A percentile compares a stretch with the other conserved stretches of the same genome.
Evolutionary conservation across 2,797 vertebrate species (phyloP).

Genomic region (Sebastes miniatus): DNA sequence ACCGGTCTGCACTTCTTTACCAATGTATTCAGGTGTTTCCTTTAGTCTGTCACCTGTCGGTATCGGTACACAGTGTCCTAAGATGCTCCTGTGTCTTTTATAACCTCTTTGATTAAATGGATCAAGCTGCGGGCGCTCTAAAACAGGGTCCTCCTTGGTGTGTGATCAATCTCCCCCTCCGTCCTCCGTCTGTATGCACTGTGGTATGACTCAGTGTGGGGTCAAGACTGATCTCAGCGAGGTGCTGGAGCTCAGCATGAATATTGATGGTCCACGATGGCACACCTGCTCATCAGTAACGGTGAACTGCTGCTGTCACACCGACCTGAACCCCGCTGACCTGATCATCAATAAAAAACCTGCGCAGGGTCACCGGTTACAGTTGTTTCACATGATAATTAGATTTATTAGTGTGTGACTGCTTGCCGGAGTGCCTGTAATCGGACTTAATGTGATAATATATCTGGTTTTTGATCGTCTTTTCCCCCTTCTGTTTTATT

Average conservation of each 20-base stretch:
- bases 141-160: slow-evolving; percentile 34
- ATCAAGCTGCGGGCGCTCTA: slow-evolving; percentile 32
- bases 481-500: background rate
- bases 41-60: background rate
- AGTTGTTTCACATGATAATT: background rate
- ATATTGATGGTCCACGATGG: slow-evolving; percentile 52
- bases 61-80: background rate
- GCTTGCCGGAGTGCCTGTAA: background rate
- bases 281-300: slow-evolving; percentile 53
- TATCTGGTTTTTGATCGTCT: background rate
- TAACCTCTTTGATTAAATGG: slow-evolving; percentile 44
- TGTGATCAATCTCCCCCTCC: slow-evolving; percentile 55
- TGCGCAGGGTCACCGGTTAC: background rate
- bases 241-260: slow-evolving; percentile 39
- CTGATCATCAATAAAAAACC: slow-evolving; percentile 3
- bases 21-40: too few relatives aligned
- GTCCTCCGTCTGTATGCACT: slow-evolving; percentile 17
- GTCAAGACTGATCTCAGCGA: slow-evolving; percentile 60
- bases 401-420: background rate
- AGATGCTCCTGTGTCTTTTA: slow-evolving; percentile 23
- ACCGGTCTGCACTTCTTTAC: background rate
- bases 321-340: background rate
- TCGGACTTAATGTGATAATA: background rate
- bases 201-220: slow-evolving; percentile 45
- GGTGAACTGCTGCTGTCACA: slow-evolving; percentile 9